phyloP scores from a whole-genome alignment of 2,113 vertebrate species.

The Panthera leo region DNA sequence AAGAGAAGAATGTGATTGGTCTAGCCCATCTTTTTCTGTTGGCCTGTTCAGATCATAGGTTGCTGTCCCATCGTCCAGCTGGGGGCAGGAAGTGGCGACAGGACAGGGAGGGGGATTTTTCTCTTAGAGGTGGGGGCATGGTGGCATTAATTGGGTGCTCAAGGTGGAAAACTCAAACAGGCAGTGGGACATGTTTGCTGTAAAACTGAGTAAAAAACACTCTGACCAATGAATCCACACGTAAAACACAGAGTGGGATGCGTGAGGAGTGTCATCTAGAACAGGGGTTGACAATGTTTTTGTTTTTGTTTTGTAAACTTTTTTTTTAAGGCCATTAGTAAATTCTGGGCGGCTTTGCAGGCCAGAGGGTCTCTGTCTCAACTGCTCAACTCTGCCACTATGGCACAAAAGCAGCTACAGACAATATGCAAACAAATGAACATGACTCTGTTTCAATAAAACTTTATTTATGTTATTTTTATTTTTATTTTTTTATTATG shows the following conservation, averaged over 20 bases:
- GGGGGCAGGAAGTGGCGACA: no score
- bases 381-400: not conserved
- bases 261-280: not conserved
- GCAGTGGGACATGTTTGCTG: not conserved
- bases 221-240: not conserved
- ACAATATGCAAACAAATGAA: not conserved
- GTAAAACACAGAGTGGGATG: not conserved
- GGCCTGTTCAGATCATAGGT: not conserved
- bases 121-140: not conserved
- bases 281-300: not conserved
- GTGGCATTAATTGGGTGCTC: not conserved
- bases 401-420: not conserved
- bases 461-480: not conserved
- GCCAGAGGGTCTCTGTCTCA: not conserved
- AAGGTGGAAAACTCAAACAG: not conserved
- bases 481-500: no score
- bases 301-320: not conserved
- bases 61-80: not conserved
- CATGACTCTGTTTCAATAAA: not conserved
- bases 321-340: not conserved
- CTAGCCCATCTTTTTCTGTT: not conserved
- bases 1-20: not conserved
- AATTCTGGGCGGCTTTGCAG: not conserved
- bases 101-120: not conserved
- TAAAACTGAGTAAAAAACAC: not conserved